A percentile compares a stretch with the other conserved stretches of the same genome.
phyloP scores from a whole-genome alignment of 2,797 vertebrate genomes.

The Podarcis lilfordi region DNA sequence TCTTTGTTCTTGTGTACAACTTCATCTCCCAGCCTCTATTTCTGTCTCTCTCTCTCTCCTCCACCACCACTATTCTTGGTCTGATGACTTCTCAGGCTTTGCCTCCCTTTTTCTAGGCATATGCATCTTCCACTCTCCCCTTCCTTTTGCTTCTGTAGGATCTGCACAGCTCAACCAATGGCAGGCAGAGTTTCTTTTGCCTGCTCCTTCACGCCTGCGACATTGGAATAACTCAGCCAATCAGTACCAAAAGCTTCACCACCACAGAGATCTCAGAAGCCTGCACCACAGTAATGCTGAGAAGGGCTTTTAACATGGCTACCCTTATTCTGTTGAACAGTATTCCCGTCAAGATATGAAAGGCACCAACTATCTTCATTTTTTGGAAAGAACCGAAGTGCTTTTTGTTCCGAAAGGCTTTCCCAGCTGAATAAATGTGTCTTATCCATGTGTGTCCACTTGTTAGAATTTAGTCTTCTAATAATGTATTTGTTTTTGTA shows the following conservation, averaged over 20 bases:
- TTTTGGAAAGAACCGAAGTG: too few relatives aligned
- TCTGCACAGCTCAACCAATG: neutral
- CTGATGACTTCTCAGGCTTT: neutral
- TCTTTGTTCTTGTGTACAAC: neutral
- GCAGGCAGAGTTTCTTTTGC: neutral
- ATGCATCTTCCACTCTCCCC: neutral
- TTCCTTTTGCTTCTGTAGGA: neutral
- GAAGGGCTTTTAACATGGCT: too few relatives aligned
- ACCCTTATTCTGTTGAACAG: too few relatives aligned
- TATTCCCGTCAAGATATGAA: too few relatives aligned
- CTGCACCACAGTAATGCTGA: too few relatives aligned
- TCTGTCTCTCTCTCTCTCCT: neutral
- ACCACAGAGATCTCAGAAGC: too few relatives aligned
- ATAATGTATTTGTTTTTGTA: too few relatives aligned
- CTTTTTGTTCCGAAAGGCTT: too few relatives aligned
- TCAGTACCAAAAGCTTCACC: neutral
- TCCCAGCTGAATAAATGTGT: too few relatives aligned
- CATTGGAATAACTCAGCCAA: neutral
- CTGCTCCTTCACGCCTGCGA: neutral
- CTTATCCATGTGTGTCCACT: too few relatives aligned
- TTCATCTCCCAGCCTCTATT: neutral
- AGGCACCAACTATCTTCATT: too few relatives aligned
- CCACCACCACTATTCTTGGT: neutral
- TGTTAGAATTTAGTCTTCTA: too few relatives aligned
- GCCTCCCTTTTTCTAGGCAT: neutral